Evolutionary conservation across 1,140 invertebrate species (phyloP).

Genomic region (Copidosoma floridanum): DNA sequence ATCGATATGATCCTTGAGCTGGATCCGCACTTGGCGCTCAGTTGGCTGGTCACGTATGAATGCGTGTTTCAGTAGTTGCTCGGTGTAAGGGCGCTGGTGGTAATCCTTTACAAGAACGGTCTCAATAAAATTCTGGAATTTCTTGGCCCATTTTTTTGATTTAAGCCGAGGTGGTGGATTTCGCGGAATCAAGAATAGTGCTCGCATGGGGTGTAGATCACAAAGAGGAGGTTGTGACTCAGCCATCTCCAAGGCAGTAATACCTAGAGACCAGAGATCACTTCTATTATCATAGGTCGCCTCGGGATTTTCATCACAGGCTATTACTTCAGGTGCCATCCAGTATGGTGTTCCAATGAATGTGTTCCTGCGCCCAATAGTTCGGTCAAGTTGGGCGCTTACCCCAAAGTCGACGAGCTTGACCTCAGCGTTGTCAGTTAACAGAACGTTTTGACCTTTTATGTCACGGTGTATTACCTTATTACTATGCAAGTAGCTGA

Average conservation of each 20-base stretch:
- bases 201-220: conserved; percentile 99
- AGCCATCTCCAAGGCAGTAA: conserved; percentile 99
- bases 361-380: conserved; percentile 97
- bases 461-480: conserved; percentile 99
- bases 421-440: conserved; percentile 99
- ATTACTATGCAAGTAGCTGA: conserved; percentile 96
- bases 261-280: conserved; percentile 97
- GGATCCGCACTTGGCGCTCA: conserved; percentile 95
- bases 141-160: conserved; percentile 97
- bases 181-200: conserved; percentile 96
- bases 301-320: conserved; percentile 99
- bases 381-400: conserved; percentile 97
- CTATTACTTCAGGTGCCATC: conserved; percentile 98
- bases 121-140: conserved; percentile 90
- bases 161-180: conserved; percentile 96
- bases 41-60: conserved; percentile 98
- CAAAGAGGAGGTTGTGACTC: conserved; percentile 98
- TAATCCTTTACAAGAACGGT: conserved; percentile 95
- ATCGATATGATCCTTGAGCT: conserved; percentile 99
- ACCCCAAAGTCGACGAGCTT: conserved; percentile 99
- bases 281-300: conserved; percentile 99
- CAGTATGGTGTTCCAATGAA: conserved; percentile 99
- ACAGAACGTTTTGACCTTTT: conserved; percentile 98
- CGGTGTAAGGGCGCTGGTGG: conserved; percentile 96
- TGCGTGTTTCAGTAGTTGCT: conserved; percentile 94